These are phyloP conservation scores for Heterodera schachtii DNA, from an alignment of 1,140 invertebrate species.

Conservation along the genomic window DNA sequence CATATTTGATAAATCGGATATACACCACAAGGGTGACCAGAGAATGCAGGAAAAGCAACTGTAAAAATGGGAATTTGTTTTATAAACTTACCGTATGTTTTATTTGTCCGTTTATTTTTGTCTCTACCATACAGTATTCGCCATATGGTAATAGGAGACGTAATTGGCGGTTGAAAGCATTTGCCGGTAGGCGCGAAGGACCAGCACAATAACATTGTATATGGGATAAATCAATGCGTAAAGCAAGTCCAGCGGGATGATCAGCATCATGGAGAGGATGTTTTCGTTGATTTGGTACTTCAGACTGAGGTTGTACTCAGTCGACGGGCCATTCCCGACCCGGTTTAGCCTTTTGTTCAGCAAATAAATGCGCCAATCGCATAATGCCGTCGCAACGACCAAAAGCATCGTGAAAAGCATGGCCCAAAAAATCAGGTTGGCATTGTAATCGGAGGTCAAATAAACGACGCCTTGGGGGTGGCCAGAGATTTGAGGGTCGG, in stretches of 20 bases:
- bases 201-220: not conserved
- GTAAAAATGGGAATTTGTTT: not conserved
- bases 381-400: not conserved
- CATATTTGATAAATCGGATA: conserved; percentile 22
- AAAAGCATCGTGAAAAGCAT: conserved; percentile 5
- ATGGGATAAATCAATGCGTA: conserved; percentile 7
- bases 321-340: not conserved
- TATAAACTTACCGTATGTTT: no score
- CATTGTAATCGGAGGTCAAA: conserved; percentile 18
- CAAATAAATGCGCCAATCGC: conserved; percentile 17
- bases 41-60: conserved; percentile 22
- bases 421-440: not conserved
- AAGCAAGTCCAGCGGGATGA: conserved; percentile 8
- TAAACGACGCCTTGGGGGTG: conserved; percentile 12
- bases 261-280: conserved; percentile 4
- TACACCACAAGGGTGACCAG: conserved; percentile 4
- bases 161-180: not conserved
- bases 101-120: not conserved
- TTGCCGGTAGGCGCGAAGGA: not conserved
- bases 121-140: conserved; percentile 12
- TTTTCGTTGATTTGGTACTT: conserved; percentile 27
- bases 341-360: not conserved
- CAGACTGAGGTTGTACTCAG: conserved; percentile 7
- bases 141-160: not conserved
- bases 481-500: conserved; percentile 8